A percentile compares a stretch with the other conserved stretches of the same genome.
These are phyloP conservation scores for Ochotona curzoniae DNA, from an alignment of 2,113 vertebrate genomes.

Conservation along the genomic window DNA sequence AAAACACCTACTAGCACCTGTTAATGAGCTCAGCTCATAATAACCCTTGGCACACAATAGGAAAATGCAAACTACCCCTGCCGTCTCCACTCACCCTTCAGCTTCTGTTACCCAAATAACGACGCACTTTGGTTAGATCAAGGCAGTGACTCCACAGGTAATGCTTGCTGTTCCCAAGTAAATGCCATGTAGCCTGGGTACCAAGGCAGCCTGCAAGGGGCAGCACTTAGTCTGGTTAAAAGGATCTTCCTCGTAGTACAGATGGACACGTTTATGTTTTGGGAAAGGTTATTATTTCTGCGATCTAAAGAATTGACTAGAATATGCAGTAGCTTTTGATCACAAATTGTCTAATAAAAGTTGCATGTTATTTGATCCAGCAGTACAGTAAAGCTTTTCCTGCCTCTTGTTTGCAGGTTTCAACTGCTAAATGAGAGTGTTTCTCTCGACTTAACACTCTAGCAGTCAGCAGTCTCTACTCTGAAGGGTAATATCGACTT, in stretches of 20 bases:
- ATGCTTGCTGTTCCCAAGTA: not conserved
- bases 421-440: not conserved
- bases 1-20: not conserved
- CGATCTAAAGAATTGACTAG: not conserved
- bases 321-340: not conserved
- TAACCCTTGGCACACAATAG: not conserved
- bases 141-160: not conserved
- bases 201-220: not conserved
- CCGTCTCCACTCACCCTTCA: not conserved
- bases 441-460: not conserved
- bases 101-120: not conserved
- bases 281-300: not conserved
- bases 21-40: rapidly evolving
- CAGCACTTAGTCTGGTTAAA: not conserved
- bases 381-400: not conserved
- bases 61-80: not conserved
- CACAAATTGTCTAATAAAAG: not conserved
- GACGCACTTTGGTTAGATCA: not conserved
- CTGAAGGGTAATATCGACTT: constrained; percentile 23
- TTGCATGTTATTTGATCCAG: not conserved
- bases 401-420: not conserved
- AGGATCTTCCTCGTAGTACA: not conserved
- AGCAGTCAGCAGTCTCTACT: not conserved
- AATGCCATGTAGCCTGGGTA: not conserved
- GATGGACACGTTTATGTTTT: not conserved